Evolutionary conservation across 2,888 invertebrate species (phyloP), one percentile per base, ranked within the genome.

Genomic region (Tetragonisca angustula): DNA sequence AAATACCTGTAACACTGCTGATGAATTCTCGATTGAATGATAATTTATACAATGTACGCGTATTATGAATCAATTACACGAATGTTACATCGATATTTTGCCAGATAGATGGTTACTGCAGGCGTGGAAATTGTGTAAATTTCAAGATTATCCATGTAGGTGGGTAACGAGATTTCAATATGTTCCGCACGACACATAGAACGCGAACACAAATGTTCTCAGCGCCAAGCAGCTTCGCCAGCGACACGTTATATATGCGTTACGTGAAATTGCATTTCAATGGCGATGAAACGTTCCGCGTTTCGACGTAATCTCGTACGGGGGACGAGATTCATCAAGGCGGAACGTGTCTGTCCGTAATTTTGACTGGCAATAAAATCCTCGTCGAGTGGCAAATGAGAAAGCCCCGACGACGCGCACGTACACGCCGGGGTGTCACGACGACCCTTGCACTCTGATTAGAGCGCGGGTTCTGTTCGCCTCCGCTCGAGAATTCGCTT

Each of bases 381-480:
- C 52, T 21, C 17, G 75, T 27, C 61, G 73, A 11, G 54, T 36
- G 64, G n/a, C 77, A 59, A 81, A 71, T 70, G 62, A 69, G 59
- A 9, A 49, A 68, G 50, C n/a, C 69, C 69, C 43, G 19, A 19
- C 69, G 73, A 69, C 73, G 65, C 67, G n/a, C 59, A 64, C 32
- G 69, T 65, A 24, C 49, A 19, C n/a, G n/a, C 4, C 21, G 9
- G 52, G n/a, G 73, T 50, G 54, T 19, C 64, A 52, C 59, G 70
- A 70, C 70, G 61, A 36, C 24, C 2, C 52, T 6, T 52, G 36
- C 62, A 79, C 49, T 61, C 61, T 79, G 84, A 84, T 84, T 81
- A 84, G 78, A 78, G 71, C 43, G 62, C 67, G 54, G 56, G 1
- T 43, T 59, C 68, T 56, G 52, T 71, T 71, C 54, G 64, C 69